A percentile compares a stretch with the other conserved stretches of the same genome.
Evolutionary conservation across 2,888 invertebrate genomes (phyloP).

Genomic region (Xestia sexstrigata): DNA sequence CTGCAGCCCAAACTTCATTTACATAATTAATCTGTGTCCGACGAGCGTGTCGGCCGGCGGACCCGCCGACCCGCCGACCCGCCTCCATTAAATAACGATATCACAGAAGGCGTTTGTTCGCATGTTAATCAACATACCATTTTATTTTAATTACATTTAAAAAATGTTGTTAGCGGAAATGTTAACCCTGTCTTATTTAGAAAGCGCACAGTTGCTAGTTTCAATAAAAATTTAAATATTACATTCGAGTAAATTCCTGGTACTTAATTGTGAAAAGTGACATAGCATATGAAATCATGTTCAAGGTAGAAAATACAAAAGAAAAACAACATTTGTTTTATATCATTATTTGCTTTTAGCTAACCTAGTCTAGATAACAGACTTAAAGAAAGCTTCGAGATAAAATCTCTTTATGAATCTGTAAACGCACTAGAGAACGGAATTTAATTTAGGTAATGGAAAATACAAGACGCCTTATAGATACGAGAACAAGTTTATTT

Average conservation of each 20-base stretch:
- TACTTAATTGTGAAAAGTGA: not conserved
- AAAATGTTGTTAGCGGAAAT: slow-evolving; percentile 4
- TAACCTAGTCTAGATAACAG: slow-evolving; percentile 46
- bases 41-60: slow-evolving; percentile 72
- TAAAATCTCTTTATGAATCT: slow-evolving; percentile 72
- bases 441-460: slow-evolving; percentile 80
- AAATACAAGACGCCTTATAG: slow-evolving; percentile 65
- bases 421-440: slow-evolving; percentile 70
- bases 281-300: not conserved
- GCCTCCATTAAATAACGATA: slow-evolving; percentile 76
- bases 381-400: slow-evolving; percentile 60
- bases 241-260: not conserved
- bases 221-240: slow-evolving; percentile 19
- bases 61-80: slow-evolving; percentile 72
- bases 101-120: slow-evolving; percentile 47
- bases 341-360: slow-evolving; percentile 32
- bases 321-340: slow-evolving; percentile 3
- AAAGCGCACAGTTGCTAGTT: slow-evolving; percentile 14
- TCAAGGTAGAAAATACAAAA: not conserved
- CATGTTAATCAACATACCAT: slow-evolving; percentile 32
- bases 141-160: slow-evolving; percentile 29
- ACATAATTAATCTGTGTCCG: slow-evolving; percentile 83
- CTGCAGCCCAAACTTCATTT: slow-evolving; percentile 80
- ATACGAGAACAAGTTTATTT: slow-evolving; percentile 61
- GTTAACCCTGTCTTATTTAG: not conserved